These are phyloP conservation scores for Clangula hyemalis DNA, from an alignment of 2,797 vertebrate genomes.

Conservation along the genomic window DNA sequence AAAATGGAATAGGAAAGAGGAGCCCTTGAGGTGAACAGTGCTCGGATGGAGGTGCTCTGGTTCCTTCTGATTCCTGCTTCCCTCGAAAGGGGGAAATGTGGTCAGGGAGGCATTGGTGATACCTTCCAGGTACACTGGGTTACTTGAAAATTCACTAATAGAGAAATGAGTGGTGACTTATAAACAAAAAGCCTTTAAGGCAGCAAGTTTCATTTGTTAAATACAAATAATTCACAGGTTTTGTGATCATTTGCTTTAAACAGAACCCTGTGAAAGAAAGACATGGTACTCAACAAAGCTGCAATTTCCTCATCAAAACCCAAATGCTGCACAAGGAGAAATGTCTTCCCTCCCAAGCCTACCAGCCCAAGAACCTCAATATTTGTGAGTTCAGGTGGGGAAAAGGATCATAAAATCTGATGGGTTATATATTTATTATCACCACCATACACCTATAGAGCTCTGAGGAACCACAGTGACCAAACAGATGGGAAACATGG, in stretches of 20 bases:
- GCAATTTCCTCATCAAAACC: not conserved
- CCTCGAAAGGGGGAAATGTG: not conserved
- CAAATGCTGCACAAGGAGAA: not conserved
- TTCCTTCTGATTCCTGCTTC: not conserved
- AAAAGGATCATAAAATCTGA: not conserved
- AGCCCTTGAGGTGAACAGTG: not conserved
- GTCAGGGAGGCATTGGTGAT: constrained; percentile 19
- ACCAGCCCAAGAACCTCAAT: not conserved
- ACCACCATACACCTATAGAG: not conserved
- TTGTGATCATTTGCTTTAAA: not conserved
- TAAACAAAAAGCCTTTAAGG: constrained; percentile 9
- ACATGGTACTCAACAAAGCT: not conserved
- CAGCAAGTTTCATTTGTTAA: constrained; percentile 29
- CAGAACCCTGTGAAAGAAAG: not conserved
- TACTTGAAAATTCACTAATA: constrained; percentile 27
- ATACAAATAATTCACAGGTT: not conserved
- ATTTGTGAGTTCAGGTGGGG: not conserved
- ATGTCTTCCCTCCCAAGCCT: not conserved
- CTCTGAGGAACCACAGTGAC: not conserved
- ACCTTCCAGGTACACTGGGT: not conserved
- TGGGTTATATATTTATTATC: not conserved
- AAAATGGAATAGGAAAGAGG: not conserved
- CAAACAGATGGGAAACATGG: not conserved
- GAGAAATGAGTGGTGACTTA: not conserved
- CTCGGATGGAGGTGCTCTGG: not conserved